These are phyloP conservation scores for Grantiella picta DNA, from an alignment of 2,113 vertebrate genomes.

Conservation along the genomic window DNA sequence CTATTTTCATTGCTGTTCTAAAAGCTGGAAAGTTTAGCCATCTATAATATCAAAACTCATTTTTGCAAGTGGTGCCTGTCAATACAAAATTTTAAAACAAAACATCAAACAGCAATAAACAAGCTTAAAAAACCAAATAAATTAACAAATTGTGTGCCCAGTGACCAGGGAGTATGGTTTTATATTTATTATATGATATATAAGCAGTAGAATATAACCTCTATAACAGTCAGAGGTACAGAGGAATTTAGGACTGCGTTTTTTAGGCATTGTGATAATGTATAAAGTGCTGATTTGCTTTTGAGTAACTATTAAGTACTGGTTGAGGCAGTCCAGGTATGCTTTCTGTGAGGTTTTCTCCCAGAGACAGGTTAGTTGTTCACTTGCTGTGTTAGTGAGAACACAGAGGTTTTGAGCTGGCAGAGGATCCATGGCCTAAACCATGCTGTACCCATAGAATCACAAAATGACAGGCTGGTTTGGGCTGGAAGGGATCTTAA, in stretches of 20 bases:
- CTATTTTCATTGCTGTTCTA: not conserved
- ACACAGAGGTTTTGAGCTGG: not conserved
- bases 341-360: not conserved
- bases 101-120: not conserved
- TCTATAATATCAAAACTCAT: not conserved
- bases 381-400: rapidly evolving
- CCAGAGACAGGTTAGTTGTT: not conserved
- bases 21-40: not conserved
- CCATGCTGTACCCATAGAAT: not conserved
- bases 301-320: not conserved
- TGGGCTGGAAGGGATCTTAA: not conserved
- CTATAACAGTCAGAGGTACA: not conserved
- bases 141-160: not conserved
- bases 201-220: not conserved
- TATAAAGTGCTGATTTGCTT: not conserved
- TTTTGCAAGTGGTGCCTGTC: not conserved
- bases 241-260: not conserved
- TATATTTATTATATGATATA: not conserved
- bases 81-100: not conserved
- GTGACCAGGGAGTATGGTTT: not conserved
- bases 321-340: not conserved
- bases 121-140: not conserved
- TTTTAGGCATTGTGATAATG: not conserved
- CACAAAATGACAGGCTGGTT: not conserved
- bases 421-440: not conserved